Evolutionary conservation across 2,797 vertebrate species (phyloP).

Genomic region (Esox lucius): DNA sequence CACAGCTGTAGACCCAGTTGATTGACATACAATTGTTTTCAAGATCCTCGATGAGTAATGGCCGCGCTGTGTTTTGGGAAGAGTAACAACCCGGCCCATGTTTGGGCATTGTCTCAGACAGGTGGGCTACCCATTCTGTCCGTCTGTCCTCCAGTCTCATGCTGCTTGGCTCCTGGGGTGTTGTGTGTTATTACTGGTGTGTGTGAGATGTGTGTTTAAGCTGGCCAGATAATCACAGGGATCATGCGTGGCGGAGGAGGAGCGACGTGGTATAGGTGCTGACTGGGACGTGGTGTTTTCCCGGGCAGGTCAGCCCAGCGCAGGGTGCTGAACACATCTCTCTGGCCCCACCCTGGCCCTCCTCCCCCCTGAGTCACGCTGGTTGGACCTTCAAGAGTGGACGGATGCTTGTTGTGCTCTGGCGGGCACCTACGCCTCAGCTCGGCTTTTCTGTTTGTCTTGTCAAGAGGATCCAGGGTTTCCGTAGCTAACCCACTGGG

Average conservation of each 20-base stretch:
- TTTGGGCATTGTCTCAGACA: too few species aligned
- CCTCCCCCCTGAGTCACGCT: background rate
- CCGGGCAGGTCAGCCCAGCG: background rate
- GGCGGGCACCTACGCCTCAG: background rate
- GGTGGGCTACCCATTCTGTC: background rate
- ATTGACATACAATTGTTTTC: too few species aligned
- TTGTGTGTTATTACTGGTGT: background rate
- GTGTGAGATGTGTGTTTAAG: background rate
- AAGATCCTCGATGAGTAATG: too few species aligned
- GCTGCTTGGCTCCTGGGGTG: background rate
- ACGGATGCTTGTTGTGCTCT: background rate
- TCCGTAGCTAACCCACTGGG: background rate
- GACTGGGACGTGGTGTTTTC: background rate
- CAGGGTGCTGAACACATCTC: background rate
- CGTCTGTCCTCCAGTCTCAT: background rate
- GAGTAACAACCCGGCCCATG: too few species aligned
- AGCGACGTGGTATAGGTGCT: background rate
- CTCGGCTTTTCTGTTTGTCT: background rate
- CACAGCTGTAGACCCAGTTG: too few species aligned
- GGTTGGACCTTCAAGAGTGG: background rate
- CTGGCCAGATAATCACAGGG: conserved; percentile 1
- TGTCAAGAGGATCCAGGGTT: background rate
- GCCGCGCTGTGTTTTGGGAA: too few species aligned
- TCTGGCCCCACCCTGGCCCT: background rate
- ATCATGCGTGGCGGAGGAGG: background rate